phyloP scores from a whole-genome alignment of 2,113 vertebrate genomes.

The Trichomycterus rosablanca region DNA sequence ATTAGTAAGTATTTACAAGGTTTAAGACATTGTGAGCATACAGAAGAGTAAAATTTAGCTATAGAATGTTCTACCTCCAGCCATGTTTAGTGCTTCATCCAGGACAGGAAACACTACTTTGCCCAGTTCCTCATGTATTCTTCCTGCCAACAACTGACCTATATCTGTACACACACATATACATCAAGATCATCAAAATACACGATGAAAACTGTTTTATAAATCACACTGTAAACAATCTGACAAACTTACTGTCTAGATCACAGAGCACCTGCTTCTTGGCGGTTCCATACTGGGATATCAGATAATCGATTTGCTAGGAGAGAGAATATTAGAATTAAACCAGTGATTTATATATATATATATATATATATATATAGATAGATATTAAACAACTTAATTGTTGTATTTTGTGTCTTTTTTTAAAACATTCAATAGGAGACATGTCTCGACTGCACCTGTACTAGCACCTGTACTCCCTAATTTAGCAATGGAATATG shows the following conservation, averaged over 20 bases:
- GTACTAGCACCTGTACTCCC: too few species aligned
- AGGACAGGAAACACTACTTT: slow-evolving; percentile 79
- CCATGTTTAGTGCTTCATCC: slow-evolving; percentile 72
- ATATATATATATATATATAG: too few species aligned
- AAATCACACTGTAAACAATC: not conserved
- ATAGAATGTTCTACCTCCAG: slow-evolving; percentile 81
- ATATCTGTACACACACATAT: slow-evolving; percentile 73
- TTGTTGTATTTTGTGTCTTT: too few species aligned
- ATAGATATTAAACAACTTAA: too few species aligned
- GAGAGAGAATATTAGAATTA: slow-evolving; percentile 35
- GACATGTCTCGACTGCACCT: too few species aligned
- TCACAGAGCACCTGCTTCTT: slow-evolving; percentile 82
- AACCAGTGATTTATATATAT: not conserved
- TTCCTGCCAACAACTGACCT: slow-evolving; percentile 73
- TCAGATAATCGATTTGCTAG: slow-evolving; percentile 88
- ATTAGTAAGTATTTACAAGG: too few species aligned
- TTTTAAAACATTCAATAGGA: too few species aligned
- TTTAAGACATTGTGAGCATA: too few species aligned
- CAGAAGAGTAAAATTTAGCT: too few species aligned
- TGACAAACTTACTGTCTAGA: slow-evolving; percentile 82
- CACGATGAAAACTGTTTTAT: not conserved
- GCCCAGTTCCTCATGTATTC: slow-evolving; percentile 73
- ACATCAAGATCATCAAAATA: slow-evolving; percentile 9
- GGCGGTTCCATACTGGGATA: slow-evolving; percentile 78
- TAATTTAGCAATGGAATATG: too few species aligned